phyloP scores from a whole-genome alignment of 2,113 vertebrate species.

The Ailurus styani region DNA sequence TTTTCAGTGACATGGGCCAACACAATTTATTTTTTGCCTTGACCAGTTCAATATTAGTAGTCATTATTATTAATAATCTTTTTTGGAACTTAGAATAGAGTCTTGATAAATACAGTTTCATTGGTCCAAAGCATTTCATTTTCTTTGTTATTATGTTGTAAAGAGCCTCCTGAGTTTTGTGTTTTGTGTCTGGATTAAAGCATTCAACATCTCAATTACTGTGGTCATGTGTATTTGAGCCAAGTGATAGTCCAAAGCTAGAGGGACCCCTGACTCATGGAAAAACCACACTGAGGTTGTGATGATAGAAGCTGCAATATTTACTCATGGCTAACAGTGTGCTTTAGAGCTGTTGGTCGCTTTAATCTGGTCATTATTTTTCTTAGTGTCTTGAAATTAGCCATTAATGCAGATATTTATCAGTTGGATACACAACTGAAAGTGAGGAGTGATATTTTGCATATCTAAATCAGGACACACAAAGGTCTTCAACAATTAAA shows the following conservation, averaged over 20 bases:
- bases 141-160: neutral
- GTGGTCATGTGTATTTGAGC: neutral
- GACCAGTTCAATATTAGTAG: neutral
- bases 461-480: neutral
- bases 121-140: neutral
- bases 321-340: neutral
- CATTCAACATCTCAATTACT: neutral
- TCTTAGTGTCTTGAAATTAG: neutral
- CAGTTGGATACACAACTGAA: neutral
- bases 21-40: neutral
- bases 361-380: neutral
- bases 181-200: neutral
- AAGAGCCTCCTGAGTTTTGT: neutral
- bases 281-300: neutral
- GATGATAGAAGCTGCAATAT: neutral
- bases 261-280: neutral
- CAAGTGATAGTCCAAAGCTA: neutral
- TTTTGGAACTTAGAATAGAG: neutral
- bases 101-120: neutral
- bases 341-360: neutral
- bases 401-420: neutral
- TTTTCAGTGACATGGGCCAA: neutral
- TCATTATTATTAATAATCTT: neutral
- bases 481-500: neutral
- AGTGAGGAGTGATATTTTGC: neutral